Evolutionary conservation across 2,113 vertebrate genomes (phyloP), one percentile per base, ranked within the genome.

Genomic region (Lanius collurio): DNA sequence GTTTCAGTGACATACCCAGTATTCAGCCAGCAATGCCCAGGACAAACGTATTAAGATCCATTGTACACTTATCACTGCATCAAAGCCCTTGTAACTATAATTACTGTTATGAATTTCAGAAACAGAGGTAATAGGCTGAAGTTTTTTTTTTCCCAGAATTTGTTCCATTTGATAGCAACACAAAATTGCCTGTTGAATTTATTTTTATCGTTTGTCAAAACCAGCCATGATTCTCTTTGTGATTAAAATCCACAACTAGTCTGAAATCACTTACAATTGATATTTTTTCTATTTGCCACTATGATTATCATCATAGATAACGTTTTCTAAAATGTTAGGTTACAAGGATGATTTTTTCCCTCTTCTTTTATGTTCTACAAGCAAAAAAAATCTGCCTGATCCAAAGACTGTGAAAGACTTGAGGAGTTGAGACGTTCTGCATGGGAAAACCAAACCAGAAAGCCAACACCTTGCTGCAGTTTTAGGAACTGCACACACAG

Each of bases 311-410:
- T 11, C 37, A 37, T 37, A 37, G 37, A 37, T 37, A 37, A 37
- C 37, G 37, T 37, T 37, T 37, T 37, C 37, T 37, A 37, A 37
- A 37, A 37, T 37, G 37, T 37, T 37, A 37, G 24, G 21, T 21
- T 73, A 76, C 0, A 1, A 7, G 37, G 9, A 28, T 21, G 14
- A 18, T 13, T 31, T 69, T 44, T 6, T 2, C 4, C 2, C 11
- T 53, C 83, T 15, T 11, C 20, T 80, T 83, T 47, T 46, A 24
- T 19, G 15, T 7, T 16, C 19, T 20, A n/a, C 15, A 82, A 26
- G 22, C 3, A n/a, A 80, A 74, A 52, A 26, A 26, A 37, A 31
- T 13, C 23, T 62, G 13, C 37, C 42, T 15, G 13, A 65, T 65
- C 10, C 83, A 68, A 62, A 76, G 31, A 57, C 76, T 6, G 7